phyloP scores from a whole-genome alignment of 2,113 vertebrate genomes.

The Martes martes region DNA sequence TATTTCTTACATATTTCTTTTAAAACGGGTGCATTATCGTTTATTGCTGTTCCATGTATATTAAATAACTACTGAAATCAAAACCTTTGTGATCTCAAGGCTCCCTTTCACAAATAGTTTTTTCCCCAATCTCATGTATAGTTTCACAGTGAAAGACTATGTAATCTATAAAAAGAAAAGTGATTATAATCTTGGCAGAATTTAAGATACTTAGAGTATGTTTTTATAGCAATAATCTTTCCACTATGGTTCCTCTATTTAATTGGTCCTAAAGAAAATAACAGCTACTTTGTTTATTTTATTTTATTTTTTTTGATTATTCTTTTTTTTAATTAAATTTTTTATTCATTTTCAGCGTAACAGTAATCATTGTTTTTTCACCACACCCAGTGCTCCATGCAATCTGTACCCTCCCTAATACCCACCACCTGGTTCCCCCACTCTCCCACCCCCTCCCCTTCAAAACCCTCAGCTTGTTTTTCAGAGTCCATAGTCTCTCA shows the following conservation, averaged over 20 bases:
- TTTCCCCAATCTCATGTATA: background rate
- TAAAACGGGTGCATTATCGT: background rate
- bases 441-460: no score
- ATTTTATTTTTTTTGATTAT: no score
- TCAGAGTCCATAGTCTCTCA: no score
- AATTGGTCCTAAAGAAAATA: constrained; percentile 23
- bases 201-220: background rate
- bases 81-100: background rate
- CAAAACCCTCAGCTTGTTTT: no score
- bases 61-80: background rate
- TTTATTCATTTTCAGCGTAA: no score
- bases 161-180: background rate
- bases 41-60: background rate
- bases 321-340: no score
- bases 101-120: background rate
- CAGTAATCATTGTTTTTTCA: no score
- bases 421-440: no score
- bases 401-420: no score
- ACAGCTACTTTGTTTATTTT: background rate
- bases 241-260: background rate
- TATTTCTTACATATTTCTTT: background rate
- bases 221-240: background rate
- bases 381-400: no score
- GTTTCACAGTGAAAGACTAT: background rate
- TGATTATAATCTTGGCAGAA: background rate